Evolutionary conservation across 2,797 vertebrate species (phyloP).

Genomic region (Platyrinchus mystaceus): DNA sequence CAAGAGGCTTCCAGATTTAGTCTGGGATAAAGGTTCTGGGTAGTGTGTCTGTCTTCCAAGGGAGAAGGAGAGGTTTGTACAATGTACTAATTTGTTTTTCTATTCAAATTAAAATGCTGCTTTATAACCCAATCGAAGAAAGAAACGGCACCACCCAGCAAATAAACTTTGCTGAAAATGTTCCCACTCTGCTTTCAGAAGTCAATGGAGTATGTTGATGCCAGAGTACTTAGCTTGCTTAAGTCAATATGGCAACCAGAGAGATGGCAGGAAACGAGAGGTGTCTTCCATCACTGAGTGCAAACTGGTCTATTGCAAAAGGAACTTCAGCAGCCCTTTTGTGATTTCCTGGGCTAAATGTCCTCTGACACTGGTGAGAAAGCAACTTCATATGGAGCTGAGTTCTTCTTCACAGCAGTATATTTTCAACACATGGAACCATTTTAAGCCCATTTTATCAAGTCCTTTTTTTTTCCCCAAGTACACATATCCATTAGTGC

Average conservation of each 20-base stretch:
- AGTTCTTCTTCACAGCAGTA: not conserved
- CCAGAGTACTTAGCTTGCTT: not conserved
- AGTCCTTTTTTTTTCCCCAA: not conserved
- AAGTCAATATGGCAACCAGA: not conserved
- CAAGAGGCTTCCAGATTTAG: not conserved
- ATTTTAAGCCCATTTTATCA: not conserved
- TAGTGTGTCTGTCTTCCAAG: not conserved
- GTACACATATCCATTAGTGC: not conserved
- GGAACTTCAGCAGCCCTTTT: not conserved
- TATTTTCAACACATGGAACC: not conserved
- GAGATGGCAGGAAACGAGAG: accelerated
- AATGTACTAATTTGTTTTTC: not conserved
- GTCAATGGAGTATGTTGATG: not conserved
- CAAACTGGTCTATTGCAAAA: not conserved
- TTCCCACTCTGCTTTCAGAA: not conserved
- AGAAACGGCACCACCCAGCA: not conserved
- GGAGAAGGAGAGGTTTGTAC: not conserved
- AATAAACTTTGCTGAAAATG: not conserved
- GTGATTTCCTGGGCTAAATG: not conserved
- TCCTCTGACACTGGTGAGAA: not conserved
- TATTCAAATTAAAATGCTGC: not conserved
- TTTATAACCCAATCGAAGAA: not conserved
- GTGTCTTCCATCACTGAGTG: not conserved
- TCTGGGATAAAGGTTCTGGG: not conserved
- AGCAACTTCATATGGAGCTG: not conserved